Base-by-base conservation (phyloP, 2,888 invertebrate species). In the Emmelina monodactyla region DNA sequence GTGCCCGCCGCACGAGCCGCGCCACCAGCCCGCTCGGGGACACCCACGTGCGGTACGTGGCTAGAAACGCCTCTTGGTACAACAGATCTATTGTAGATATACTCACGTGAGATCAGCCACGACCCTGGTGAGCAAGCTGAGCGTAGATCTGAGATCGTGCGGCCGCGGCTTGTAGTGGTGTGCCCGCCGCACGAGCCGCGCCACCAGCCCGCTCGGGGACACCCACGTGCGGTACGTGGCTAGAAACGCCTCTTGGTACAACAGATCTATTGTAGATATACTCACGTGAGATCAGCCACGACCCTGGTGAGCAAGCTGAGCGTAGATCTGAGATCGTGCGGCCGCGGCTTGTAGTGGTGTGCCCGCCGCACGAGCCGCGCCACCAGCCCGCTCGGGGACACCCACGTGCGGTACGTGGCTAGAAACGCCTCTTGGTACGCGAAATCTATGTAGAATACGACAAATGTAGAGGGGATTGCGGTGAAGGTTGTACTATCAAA, bases 161-260 rank as follows among this genome's bases (percentile, higher is more conserved):
- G 88, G 60, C 83, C 89, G 60, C 51, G 68, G 42, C 6, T 65
- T 56, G 53, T 83, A 62, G 88, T 88, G 79, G 84, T 91, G 53
- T 88, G 85, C 75, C 45, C 79, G 66, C 58, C 89, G 85, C 58
- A 93, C 88, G 37, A 97, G 80, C 58, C 96, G 94, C 56, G 88
- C 86, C 47, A 97, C 87, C 47, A 97, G 83, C 47, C 91, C 92
- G 55, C 87, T 76, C 14, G 97, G 94, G 40, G 91, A 83, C 62
- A 97, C 89, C 81, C 97, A 97, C 41, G 97, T 97, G 50, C 97
- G 85, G 78, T 98, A 99, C 40, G 98, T 99, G 35, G 97, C 94
- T 50, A 98, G 85, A 79, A 99, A 99, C 44, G 98, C 97, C 83
- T 99, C 98, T 82, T 95, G 94, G 42, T 47, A 52, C 48, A 11